Evolutionary conservation across 2,797 vertebrate species (phyloP), one percentile per base, ranked within the genome.

Genomic region (Glossophaga mutica): DNA sequence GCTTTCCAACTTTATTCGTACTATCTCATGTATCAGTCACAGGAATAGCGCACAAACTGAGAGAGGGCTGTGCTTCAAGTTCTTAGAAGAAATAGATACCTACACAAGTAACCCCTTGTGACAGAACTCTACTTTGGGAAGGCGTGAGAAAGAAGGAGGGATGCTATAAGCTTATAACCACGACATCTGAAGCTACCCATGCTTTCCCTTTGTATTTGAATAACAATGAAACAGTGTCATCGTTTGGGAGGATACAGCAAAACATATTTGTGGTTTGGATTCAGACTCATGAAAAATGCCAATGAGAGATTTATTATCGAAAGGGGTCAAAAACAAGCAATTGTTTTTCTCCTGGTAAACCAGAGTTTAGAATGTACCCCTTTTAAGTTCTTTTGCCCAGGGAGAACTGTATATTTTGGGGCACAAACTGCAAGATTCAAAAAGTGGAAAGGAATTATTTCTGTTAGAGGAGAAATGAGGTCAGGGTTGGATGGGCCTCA

Each of bases 361-460:
- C 19, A 81, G 37, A 84, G 9, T 86, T 89, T 89, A 86, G 55
- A 86, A 91, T 93, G 91, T 26, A 82, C 26, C 26, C 11, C 32
- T 86, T 86, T 94, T 70, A 50, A 79, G 79, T 84, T 9, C 74
- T 90, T 88, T 84, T 65, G 29, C 57, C 46, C 46, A 48, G 34
- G 3, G 24, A 48, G 29, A 70, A 82, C 37, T 83, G 16, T 44
- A 34, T 34, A 26, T 62, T 91, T 84, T 15, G 8, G 32, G 55
- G 74, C 39, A 62, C 21, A 87, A 52, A 59, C 9, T 42, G 7
- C 9, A 87, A 52, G 32, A 22, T 74, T 70, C 21, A 79, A 62
- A 94, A 70, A 48, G 3, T 26, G 22, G 22, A 18, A 90, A 86
- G 57, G 39, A 90, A 79, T 93, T 68, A 73, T 77, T 96, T 93